Evolutionary conservation across 2,113 vertebrate species (phyloP).

Genomic region (Okapia johnstoni): DNA sequence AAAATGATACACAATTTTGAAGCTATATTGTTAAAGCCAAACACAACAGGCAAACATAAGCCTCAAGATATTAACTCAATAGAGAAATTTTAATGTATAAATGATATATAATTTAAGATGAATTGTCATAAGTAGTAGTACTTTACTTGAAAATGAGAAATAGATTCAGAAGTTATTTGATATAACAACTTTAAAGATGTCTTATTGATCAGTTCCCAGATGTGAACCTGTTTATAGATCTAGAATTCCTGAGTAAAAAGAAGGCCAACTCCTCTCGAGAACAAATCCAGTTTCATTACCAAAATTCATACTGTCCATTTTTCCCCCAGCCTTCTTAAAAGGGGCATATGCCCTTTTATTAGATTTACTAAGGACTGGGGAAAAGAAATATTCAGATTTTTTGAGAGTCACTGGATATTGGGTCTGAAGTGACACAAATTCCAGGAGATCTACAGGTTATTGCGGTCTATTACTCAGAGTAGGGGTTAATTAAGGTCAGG

Average conservation of each 20-base stretch:
- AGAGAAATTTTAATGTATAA: neutral
- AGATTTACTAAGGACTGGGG: neutral
- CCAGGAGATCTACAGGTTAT: neutral
- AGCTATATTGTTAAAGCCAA: neutral
- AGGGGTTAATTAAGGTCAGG: neutral
- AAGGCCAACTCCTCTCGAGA: neutral
- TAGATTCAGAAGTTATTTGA: neutral
- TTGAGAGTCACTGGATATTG: neutral
- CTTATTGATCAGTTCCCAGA: neutral
- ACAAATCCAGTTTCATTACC: neutral
- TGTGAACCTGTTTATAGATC: neutral
- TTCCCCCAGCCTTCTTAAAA: neutral
- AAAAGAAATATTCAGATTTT: neutral
- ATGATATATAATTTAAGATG: neutral
- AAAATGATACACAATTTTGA: neutral
- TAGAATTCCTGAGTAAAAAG: neutral
- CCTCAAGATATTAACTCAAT: neutral
- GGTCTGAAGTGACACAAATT: neutral
- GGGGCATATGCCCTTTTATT: rapidly evolving
- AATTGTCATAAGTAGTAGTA: neutral
- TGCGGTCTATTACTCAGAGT: neutral
- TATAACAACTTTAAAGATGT: neutral
- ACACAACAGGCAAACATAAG: neutral
- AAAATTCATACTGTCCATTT: neutral
- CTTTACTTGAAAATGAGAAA: neutral